Base-by-base conservation (phyloP, 2,888 invertebrate genomes). In the Xiphydria camelus region DNA sequence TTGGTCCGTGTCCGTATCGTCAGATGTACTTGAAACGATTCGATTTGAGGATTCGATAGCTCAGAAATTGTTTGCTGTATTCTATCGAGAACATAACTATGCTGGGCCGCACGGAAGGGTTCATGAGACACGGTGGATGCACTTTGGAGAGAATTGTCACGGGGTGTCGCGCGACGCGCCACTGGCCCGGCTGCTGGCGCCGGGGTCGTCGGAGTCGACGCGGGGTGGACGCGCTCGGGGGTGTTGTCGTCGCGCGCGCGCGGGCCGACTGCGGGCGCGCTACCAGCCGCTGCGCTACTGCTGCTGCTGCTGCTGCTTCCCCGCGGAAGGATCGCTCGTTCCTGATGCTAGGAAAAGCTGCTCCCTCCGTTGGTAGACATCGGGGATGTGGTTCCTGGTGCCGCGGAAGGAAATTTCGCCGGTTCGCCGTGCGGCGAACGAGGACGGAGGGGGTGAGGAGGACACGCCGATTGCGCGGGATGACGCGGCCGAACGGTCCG, bases 11-110 rank as follows among this genome's bases (percentile, higher is more conserved):
- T 72, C 68, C 72, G 69, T 75, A 75, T 73, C 66, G 75, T 75
- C 75, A 75, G 72, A 75, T 75, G 57, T 75, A 75, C 51, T 75
- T 74, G 75, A 75, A 75, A 47, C 75, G 73, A 61, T 74, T 74
- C 54, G 75, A 74, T 68, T 75, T 75, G 64, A 75, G 70, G 61
- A 75, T 75, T 57, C 75, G 75, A 53, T 75, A 75, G 64, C 75
- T 75, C 49, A 75, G 64, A 57, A 75, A 75, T 62, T 75, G 75
- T 57, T 75, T 75, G 73, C 75, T 75, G 71, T 75, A 75, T 64
- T 74, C 70, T 66, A 75, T 75, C 45, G 75, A 71, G 51, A 73
- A 74, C 75, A 75, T 75, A 67, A 73, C 68, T 68, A 59, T 59
- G 71, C 66, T 62, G 65, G 59, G 50, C 48, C 38, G 42, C 45